phyloP scores from a whole-genome alignment of 1,140 invertebrate species.

The Ceratoteleas bidentatus region DNA sequence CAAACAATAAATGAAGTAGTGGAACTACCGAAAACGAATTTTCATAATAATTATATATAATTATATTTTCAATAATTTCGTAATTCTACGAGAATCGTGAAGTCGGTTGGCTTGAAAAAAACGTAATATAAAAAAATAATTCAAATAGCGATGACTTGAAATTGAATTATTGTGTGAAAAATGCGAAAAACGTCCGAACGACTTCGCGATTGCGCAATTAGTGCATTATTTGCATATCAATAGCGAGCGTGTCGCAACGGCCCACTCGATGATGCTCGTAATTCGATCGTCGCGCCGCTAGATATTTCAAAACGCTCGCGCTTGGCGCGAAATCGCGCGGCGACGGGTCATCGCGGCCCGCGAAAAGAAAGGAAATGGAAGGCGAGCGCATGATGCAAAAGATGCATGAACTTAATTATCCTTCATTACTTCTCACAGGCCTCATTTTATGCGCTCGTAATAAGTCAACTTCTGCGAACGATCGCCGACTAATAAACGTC shows the following conservation, averaged over 20 bases:
- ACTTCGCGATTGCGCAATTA: conserved; percentile 20
- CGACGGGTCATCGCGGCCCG: conserved; percentile 19
- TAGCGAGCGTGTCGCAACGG: conserved; percentile 26
- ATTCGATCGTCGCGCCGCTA: conserved; percentile 29
- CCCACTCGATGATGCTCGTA: conserved; percentile 25
- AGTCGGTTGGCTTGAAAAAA: no score
- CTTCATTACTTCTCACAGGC: conserved; percentile 25
- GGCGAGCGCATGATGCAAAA: conserved; percentile 34
- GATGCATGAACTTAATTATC: conserved; percentile 52
- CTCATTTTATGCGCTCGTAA: neutral
- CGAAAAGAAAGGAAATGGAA: conserved; percentile 56
- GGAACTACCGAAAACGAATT: no score
- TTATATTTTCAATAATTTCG: no score
- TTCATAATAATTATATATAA: no score
- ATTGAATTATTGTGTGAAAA: no score
- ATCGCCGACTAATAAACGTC: conserved; percentile 8
- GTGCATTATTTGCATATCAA: conserved; percentile 44
- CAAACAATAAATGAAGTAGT: no score
- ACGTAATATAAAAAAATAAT: no score
- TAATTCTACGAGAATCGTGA: no score
- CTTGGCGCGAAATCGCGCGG: conserved; percentile 1
- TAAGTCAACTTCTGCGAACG: conserved; percentile 19
- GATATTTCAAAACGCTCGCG: conserved; percentile 37
- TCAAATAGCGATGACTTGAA: no score
- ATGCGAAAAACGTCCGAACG: no score